Evolutionary conservation across 2,797 vertebrate genomes (phyloP).

Genomic region (Lacerta bilineata): DNA sequence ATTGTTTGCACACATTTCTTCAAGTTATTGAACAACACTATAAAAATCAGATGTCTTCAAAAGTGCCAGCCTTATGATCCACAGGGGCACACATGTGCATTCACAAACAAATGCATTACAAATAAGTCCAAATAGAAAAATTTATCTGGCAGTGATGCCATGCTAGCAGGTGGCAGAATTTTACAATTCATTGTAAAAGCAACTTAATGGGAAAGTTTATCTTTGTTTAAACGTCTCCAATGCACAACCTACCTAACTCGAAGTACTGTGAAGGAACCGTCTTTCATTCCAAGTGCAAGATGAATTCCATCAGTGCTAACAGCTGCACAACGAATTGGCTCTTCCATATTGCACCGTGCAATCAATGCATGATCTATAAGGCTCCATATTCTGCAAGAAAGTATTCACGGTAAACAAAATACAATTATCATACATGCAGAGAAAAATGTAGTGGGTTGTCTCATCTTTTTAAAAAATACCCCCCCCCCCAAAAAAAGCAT

Average conservation of each 20-base stretch:
- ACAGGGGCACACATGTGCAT: neutral
- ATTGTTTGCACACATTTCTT: neutral
- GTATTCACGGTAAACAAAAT: conserved; percentile 45
- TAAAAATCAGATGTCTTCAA: neutral
- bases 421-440: neutral
- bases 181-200: conserved; percentile 11
- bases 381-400: conserved; percentile 93
- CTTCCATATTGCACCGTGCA: conserved; percentile 99
- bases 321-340: conserved; percentile 95
- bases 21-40: neutral
- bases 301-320: conserved; percentile 97
- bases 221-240: rapidly evolving
- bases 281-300: conserved; percentile 97
- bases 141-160: neutral
- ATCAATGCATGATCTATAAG: conserved; percentile 97
- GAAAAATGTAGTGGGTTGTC: neutral
- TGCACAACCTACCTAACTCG: conserved; percentile 89
- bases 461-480: neutral
- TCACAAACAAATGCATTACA: neutral
- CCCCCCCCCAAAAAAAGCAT: rapidly evolving
- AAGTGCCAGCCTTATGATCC: neutral
- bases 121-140: neutral
- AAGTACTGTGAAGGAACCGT: conserved; percentile 97
- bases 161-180: neutral
- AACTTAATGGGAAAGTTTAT: neutral